A percentile compares a stretch with the other conserved stretches of the same genome.
Evolutionary conservation across 2,113 vertebrate species (phyloP).

Genomic region (Salvator merianae): DNA sequence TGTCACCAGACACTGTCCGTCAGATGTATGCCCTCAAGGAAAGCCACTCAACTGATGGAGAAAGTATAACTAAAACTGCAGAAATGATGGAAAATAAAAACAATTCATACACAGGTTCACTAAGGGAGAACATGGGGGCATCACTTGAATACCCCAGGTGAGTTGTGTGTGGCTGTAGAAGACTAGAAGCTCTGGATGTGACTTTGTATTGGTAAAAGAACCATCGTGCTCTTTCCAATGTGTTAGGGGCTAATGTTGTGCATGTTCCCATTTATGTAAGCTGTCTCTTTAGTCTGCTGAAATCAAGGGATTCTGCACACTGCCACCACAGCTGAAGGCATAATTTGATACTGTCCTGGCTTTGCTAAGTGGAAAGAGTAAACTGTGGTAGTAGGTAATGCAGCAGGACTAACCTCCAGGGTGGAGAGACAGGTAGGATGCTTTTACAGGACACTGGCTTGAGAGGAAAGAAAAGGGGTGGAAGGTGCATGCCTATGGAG

Average conservation of each 20-base stretch:
- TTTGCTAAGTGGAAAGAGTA: too few relatives aligned
- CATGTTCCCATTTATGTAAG: neutral
- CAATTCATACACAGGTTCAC: constrained; percentile 42
- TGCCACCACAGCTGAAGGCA: neutral
- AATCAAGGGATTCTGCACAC: neutral
- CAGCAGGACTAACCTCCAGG: too few relatives aligned
- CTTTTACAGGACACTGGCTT: too few relatives aligned
- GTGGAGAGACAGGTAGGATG: too few relatives aligned
- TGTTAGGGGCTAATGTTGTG: neutral
- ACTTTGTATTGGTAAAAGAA: neutral
- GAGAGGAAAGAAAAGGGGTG: too few relatives aligned
- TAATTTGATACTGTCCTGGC: too few relatives aligned
- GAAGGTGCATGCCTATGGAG: too few relatives aligned
- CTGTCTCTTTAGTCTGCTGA: neutral
- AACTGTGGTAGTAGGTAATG: too few relatives aligned
- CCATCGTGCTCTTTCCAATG: neutral
- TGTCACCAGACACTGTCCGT: constrained; percentile 73
- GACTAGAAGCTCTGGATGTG: neutral
- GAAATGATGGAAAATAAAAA: neutral
- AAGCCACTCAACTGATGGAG: constrained; percentile 36
- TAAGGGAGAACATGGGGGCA: constrained; percentile 56
- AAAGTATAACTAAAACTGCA: constrained; percentile 26
- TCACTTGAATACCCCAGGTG: constrained; percentile 62
- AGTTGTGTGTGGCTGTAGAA: neutral
- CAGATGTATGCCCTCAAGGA: constrained; percentile 58